Conservation (phyloP, 2,113 vertebrate species). For the Melierax canorus region DNA sequence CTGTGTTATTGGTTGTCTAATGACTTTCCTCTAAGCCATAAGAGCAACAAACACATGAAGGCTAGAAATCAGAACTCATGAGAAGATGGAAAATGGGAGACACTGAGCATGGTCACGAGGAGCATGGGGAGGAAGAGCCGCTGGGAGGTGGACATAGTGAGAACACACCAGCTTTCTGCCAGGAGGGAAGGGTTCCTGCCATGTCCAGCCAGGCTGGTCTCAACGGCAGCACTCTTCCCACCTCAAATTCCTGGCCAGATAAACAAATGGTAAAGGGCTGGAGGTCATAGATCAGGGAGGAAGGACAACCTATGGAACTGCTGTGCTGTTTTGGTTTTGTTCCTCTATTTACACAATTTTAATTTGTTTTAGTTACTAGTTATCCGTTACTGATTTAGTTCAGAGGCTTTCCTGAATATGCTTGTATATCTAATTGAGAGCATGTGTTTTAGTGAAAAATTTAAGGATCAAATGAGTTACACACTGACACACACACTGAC, state of each 20-base stretch:
- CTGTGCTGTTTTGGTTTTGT: not conserved
- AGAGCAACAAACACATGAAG: not conserved
- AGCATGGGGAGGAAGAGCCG: not conserved
- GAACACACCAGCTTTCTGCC: not conserved
- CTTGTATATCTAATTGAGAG: not conserved
- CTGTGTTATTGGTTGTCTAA: not conserved
- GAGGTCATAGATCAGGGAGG: not conserved
- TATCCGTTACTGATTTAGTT: not conserved
- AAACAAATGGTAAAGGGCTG: not conserved
- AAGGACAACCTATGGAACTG: not conserved
- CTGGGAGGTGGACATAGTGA: not conserved
- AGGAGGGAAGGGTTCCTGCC: not conserved
- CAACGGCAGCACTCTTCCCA: accelerated
- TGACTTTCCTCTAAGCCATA: not conserved
- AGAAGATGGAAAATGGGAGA: not conserved
- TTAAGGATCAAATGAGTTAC: not conserved
- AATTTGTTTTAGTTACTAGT: not conserved
- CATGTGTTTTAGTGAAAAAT: not conserved
- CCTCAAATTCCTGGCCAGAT: not conserved
- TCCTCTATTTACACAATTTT: not conserved
- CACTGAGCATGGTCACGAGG: accelerated
- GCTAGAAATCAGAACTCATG: not conserved
- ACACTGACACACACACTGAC: not conserved
- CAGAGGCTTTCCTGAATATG: not conserved
- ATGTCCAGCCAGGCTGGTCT: not conserved